phyloP scores from a whole-genome alignment of 1,140 invertebrate species.

The Ylistrum balloti region DNA sequence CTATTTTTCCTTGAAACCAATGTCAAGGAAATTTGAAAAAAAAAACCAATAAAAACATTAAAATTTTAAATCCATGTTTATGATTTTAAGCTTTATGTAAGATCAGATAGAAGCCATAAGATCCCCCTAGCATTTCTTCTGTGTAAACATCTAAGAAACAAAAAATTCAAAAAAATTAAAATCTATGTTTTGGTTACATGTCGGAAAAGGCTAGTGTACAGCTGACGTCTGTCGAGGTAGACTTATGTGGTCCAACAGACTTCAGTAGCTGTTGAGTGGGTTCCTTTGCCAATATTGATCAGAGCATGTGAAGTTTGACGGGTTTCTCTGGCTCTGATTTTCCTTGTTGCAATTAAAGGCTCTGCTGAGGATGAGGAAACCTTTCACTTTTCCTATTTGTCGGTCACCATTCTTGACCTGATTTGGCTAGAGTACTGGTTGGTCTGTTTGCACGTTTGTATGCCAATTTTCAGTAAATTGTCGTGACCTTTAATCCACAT shows the following conservation, averaged over 20 bases:
- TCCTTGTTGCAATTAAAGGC: not conserved
- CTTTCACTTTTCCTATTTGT: not conserved
- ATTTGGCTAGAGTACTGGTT: not conserved
- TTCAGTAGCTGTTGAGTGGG: not conserved
- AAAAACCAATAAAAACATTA: too few relatives aligned
- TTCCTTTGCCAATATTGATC: not conserved
- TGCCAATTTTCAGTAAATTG: not conserved
- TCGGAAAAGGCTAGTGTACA: too few relatives aligned
- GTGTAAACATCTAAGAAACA: too few relatives aligned
- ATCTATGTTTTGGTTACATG: too few relatives aligned
- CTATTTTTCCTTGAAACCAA: too few relatives aligned
- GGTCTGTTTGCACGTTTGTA: not conserved
- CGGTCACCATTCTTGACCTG: not conserved
- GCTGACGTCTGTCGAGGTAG: not conserved
- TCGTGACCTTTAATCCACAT: not conserved
- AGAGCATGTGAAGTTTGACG: not conserved
- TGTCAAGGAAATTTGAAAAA: too few relatives aligned
- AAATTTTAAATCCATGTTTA: too few relatives aligned
- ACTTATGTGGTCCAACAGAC: too few relatives aligned
- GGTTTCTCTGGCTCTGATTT: not conserved
- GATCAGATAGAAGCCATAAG: too few relatives aligned
- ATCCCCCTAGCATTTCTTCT: too few relatives aligned
- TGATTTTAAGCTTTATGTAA: too few relatives aligned
- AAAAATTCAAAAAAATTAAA: too few relatives aligned
- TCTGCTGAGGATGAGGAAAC: not conserved